Evolutionary conservation across 1,140 invertebrate species (phyloP).

Genomic region (Drosophila ohnishii): DNA sequence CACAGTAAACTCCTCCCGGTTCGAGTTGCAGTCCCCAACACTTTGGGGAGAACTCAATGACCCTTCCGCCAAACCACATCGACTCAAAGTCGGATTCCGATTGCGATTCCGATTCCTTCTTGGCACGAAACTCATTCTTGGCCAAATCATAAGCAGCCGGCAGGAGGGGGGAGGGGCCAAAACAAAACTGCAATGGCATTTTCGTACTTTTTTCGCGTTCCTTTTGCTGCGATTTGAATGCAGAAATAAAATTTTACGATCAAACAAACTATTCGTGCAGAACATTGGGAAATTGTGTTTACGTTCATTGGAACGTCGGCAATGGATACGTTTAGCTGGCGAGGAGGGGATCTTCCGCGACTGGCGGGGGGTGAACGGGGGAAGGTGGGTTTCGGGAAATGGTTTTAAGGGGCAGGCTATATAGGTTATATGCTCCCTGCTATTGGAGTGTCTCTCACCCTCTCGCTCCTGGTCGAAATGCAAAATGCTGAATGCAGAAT

Average conservation of each 20-base stretch:
- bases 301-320: slow-evolving; percentile 55
- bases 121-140: slow-evolving; percentile 47
- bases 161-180: background rate
- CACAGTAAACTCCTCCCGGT: slow-evolving; percentile 6
- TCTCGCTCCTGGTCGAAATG: slow-evolving; percentile 12
- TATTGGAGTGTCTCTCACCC: slow-evolving; percentile 26
- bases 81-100: slow-evolving; percentile 10
- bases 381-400: background rate
- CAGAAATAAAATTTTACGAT: slow-evolving; percentile 81
- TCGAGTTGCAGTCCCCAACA: slow-evolving; percentile 2
- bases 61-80: slow-evolving; percentile 43
- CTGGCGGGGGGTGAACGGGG: background rate
- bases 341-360: slow-evolving; percentile 6
- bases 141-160: slow-evolving; percentile 34
- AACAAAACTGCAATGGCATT: slow-evolving; percentile 57
- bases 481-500: background rate
- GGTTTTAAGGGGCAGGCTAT: slow-evolving; percentile 9
- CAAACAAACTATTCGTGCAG: slow-evolving; percentile 80
- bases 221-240: slow-evolving; percentile 69
- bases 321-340: slow-evolving; percentile 22
- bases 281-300: slow-evolving; percentile 79
- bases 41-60: slow-evolving; percentile 32
- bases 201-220: slow-evolving; percentile 13
- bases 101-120: slow-evolving; percentile 25
- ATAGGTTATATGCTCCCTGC: slow-evolving; percentile 26